Evolutionary conservation across 2,797 vertebrate species (phyloP).

Genomic region (Threskiornis aethiopicus): DNA sequence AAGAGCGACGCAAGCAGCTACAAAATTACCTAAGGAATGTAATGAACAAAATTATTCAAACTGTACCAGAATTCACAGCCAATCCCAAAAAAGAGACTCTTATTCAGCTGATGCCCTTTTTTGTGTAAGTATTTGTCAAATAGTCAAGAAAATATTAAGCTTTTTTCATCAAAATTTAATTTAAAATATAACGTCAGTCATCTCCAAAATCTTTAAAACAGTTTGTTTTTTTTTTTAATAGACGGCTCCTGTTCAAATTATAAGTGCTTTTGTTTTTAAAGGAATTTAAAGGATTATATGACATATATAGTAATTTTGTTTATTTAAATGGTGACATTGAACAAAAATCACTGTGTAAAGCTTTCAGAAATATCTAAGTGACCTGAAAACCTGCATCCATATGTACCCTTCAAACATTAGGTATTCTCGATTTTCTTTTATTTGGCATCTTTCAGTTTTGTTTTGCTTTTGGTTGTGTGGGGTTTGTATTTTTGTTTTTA

Average conservation of each 20-base stretch:
- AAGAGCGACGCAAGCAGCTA: constrained; percentile 93
- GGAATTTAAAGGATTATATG: background rate
- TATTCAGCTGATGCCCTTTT: constrained; percentile 92
- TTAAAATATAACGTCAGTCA: background rate
- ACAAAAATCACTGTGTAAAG: background rate
- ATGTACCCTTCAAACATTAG: background rate
- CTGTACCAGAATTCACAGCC: constrained; percentile 89
- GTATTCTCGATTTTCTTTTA: background rate
- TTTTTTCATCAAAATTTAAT: background rate
- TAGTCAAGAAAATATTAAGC: background rate
- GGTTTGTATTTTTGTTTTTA: background rate
- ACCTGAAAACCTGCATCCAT: background rate
- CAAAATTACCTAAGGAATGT: constrained; percentile 93
- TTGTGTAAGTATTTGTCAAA: constrained; percentile 84
- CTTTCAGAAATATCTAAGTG: background rate
- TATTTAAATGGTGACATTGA: background rate
- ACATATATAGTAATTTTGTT: background rate
- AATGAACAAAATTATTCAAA: constrained; percentile 98
- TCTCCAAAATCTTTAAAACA: background rate
- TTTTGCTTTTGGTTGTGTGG: background rate
- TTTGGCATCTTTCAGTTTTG: background rate
- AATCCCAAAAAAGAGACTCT: constrained; percentile 92
- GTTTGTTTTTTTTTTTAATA: background rate
- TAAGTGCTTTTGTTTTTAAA: background rate
- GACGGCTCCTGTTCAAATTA: background rate